Conservation (phyloP, 53 echinoderm and acorn worm species). For the Antedon mediterranea region DNA sequence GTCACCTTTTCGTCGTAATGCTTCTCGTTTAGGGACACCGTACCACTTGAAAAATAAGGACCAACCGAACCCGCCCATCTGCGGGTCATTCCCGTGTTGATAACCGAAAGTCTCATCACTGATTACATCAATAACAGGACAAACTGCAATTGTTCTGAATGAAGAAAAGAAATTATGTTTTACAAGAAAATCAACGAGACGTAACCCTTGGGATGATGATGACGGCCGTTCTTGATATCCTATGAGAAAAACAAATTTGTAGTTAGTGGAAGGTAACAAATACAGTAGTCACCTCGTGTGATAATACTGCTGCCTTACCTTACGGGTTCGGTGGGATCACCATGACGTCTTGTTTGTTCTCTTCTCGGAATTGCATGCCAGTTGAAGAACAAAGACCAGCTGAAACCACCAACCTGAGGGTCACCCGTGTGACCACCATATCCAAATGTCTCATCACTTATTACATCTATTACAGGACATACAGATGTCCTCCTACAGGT, state of each 20-base stretch:
- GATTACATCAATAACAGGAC: slow-evolving; percentile 91
- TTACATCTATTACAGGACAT: slow-evolving; percentile 88
- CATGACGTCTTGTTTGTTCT: slow-evolving; percentile 66
- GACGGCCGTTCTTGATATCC: not conserved
- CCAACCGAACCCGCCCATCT: slow-evolving; percentile 99
- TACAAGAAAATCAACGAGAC: not conserved
- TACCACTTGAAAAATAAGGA: slow-evolving; percentile 97
- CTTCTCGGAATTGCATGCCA: slow-evolving; percentile 76
- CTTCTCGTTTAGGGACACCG: slow-evolving; percentile 70
- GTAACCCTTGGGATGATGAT: not conserved
- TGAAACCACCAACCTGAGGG: slow-evolving; percentile 96
- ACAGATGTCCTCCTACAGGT: slow-evolving; percentile 70
- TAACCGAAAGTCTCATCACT: slow-evolving; percentile 88
- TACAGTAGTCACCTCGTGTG: too few species aligned
- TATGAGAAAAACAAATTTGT: not conserved
- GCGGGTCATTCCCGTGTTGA: slow-evolving; percentile 91
- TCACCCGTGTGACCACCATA: slow-evolving; percentile 80
- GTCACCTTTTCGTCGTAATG: slow-evolving; percentile 63
- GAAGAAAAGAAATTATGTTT: not conserved
- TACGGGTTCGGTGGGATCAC: slow-evolving; percentile 79
- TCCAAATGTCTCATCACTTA: slow-evolving; percentile 84
- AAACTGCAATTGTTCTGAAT: slow-evolving; percentile 70
- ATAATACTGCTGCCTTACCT: slow-evolving; percentile 32
- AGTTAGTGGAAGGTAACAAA: not conserved
- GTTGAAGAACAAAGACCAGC: slow-evolving; percentile 98